A percentile compares a stretch with the other conserved stretches of the same genome.
Evolutionary conservation across 2,888 invertebrate genomes (phyloP).

Genomic region (Plusia festucae): DNA sequence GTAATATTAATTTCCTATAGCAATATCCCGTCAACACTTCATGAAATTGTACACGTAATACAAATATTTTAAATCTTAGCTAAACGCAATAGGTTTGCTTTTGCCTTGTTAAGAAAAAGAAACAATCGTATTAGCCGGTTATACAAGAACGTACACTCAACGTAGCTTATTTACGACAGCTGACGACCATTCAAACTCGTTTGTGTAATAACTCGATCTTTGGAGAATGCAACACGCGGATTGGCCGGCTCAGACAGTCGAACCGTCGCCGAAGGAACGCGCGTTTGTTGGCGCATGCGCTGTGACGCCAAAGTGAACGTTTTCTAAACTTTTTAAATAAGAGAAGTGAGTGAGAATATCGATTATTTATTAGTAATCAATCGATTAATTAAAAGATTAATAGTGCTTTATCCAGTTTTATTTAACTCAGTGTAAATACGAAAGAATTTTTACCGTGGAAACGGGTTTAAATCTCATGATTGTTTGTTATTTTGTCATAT

Average conservation of each 20-base stretch:
- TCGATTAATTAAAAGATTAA: slow-evolving; percentile 41
- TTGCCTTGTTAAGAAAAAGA: slow-evolving; percentile 46
- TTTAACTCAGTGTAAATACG: slow-evolving; percentile 46
- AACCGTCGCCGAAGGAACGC: slow-evolving; percentile 57
- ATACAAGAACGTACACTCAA: slow-evolving; percentile 64
- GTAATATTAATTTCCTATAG: slow-evolving; percentile 46
- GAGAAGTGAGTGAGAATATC: slow-evolving; percentile 52
- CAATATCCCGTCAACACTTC: slow-evolving; percentile 34
- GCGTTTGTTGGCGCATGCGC: slow-evolving; percentile 70
- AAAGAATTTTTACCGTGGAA: slow-evolving; percentile 68
- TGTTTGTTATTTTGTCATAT: slow-evolving; percentile 72
- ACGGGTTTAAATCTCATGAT: slow-evolving; percentile 62
- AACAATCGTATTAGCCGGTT: slow-evolving; percentile 69
- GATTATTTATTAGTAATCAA: slow-evolving; percentile 30
- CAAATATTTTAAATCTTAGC: slow-evolving; percentile 58
- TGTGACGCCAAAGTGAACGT: slow-evolving; percentile 60
- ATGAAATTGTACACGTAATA: slow-evolving; percentile 33
- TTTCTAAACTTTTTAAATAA: slow-evolving; percentile 57
- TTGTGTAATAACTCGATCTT: slow-evolving; percentile 74
- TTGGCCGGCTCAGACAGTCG: slow-evolving; percentile 76
- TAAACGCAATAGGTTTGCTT: slow-evolving; percentile 36
- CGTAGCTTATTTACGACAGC: slow-evolving; percentile 65
- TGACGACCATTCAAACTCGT: slow-evolving; percentile 72
- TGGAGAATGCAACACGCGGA: slow-evolving; percentile 79
- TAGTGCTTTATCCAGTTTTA: slow-evolving; percentile 45